Evolutionary conservation across 2,113 vertebrate species (phyloP).

Genomic region (Herpetotheres cachinnans): DNA sequence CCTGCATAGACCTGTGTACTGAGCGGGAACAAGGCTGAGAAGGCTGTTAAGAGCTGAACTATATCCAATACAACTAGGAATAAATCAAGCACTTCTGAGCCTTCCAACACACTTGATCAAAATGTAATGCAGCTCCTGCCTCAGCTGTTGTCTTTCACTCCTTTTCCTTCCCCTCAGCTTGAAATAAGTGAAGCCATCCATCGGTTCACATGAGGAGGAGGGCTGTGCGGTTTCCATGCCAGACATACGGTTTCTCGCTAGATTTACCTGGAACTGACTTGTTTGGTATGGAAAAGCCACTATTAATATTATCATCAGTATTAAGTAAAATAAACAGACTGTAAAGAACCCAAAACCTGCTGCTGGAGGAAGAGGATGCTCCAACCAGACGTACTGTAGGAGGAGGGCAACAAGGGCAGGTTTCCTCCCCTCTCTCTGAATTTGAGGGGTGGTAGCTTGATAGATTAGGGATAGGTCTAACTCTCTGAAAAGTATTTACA

Average conservation of each 20-base stretch:
- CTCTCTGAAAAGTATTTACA: not conserved
- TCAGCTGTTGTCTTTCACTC: not conserved
- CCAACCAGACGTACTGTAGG: not conserved
- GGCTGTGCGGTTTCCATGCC: not conserved
- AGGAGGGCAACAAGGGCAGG: not conserved
- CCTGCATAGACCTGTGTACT: not conserved
- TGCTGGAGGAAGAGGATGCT: not conserved
- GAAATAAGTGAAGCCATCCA: not conserved
- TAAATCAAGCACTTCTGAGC: not conserved
- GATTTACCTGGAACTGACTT: not conserved
- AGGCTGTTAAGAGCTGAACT: not conserved
- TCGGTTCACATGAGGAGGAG: not conserved
- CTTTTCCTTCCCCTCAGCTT: not conserved
- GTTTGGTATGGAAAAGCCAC: not conserved
- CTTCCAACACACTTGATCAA: not conserved
- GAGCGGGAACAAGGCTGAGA: fast-evolving
- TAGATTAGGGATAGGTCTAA: not conserved
- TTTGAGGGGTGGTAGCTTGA: not conserved
- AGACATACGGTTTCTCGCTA: not conserved
- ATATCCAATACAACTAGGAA: not conserved
- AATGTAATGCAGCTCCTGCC: not conserved
- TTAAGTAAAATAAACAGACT: not conserved
- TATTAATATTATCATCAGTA: not conserved
- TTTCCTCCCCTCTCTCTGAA: not conserved
- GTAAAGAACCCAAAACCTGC: not conserved